Base-by-base conservation (phyloP, 35 echinoderm and acorn worm species). In the Heliocidaris erythrogramma region DNA sequence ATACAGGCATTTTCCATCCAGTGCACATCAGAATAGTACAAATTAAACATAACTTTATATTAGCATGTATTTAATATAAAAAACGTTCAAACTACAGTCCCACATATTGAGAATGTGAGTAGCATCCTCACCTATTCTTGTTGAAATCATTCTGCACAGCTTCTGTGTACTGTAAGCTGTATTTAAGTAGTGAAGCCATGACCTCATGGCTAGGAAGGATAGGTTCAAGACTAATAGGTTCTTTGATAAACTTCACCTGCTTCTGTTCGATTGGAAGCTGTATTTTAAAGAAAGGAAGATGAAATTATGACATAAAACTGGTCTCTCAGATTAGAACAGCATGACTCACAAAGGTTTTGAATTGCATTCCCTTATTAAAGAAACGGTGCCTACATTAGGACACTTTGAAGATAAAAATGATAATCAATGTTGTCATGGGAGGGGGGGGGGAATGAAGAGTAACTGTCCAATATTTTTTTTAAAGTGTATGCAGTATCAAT, bases 101-200 rank as follows among this genome's bases (percentile, higher is more conserved):
- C 65, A 78, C 27, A 7, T 78, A n/a, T 7, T 21, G 65, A 27
- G 18, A 78, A 24, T 78, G 18, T 8, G 27, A n/a, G 65, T 27
- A 27, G 65, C 8, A 78, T 78, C 24, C 84, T 97, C 4, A 97
- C 97, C 97, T 96, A 48, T 91, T 93, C 49, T 95, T 92, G 49
- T 18, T 96, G 93, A 99, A 99, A 52, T 97, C 92, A 90, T 99
- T 97, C 21, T 97, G 95, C 69, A 94, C 93, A 16, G 88, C 86
- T 91, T 97, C 95, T 52, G 86, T 90, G 78, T 96, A 97, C 60
- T 97, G 94, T 17, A 99, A 86, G 59, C 95, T 99, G 96, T 97
- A 99, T 91, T 99, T 95, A 1, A 99, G 60, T 0, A 99, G 95
- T 48, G 97, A 97, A 12, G 85, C 48, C 96, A 99, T 90, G 91